Base-by-base conservation (phyloP, 2,888 invertebrate species). In the Drosophila setosimentum region DNA sequence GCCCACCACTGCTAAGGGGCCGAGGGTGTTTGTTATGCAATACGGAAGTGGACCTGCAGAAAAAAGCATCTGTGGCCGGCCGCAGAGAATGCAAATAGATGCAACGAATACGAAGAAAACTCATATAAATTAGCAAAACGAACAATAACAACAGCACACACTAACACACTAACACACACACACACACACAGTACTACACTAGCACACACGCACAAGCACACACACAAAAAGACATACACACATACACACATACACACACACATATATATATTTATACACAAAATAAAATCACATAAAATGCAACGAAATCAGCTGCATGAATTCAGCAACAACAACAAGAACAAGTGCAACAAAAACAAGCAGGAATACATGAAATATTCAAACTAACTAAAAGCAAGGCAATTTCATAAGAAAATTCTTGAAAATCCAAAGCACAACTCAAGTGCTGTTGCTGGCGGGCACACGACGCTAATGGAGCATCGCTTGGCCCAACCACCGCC, bases 281-380 rank as follows among this genome's bases (percentile, higher is more conserved):
- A 83, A 78, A 75, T 73, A 78, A 86, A 86, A 76, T 79, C 81
- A 84, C 68, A 82, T 82, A 84, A 84, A 82, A 85, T 85, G 84
- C 81, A 69, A 82, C 81, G 53, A 74, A 81, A 73, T 76, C 73
- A 82, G 77, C 71, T 72, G 82, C 77, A 78, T 75, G 64, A 75
- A 80, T 64, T 78, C 37, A 85, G 55, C 68, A 73, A 81, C 50
- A 64, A 6, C 33, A 70, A 5, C 35, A 50, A 40, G 32, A 54
- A 60, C 13, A 76, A 35, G 57, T 57, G 63, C 54, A 80, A 76
- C 59, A 77, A 69, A 62, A 59, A 64, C 58, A 69, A 68, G 60
- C 67, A 60, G 60, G 77, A 55, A 80, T 80, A 76, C 71, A 76
- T 82, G 68, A 76, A 83, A 79, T 84, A 84, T 72, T 86, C 70